Conservation (phyloP, 2,113 vertebrate species). For the Neogobius melanostomus region DNA sequence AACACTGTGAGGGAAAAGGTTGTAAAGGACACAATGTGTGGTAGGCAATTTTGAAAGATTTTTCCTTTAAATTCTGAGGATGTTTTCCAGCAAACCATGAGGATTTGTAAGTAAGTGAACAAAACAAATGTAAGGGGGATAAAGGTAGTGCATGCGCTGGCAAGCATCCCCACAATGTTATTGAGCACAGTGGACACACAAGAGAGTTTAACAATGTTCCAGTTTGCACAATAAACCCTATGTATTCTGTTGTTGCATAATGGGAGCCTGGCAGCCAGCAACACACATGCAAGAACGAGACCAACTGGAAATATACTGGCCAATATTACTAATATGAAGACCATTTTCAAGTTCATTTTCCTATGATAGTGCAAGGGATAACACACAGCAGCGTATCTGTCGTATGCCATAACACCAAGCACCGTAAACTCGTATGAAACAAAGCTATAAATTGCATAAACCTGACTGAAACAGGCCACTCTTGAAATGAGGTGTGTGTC, state of each 20-base stretch:
- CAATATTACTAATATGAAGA: background rate
- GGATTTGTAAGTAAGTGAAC: conserved; percentile 37
- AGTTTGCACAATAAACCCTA: conserved; percentile 26
- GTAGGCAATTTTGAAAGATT: conserved; percentile 40
- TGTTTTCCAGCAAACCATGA: conserved; percentile 25
- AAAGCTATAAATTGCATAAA: conserved; percentile 45
- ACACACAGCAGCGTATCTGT: conserved; percentile 54
- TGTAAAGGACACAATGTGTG: conserved; percentile 44
- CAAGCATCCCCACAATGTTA: conserved; percentile 27
- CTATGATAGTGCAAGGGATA: conserved; percentile 52
- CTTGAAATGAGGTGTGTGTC: conserved; percentile 45
- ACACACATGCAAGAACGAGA: background rate
- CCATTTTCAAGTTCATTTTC: conserved; percentile 31
- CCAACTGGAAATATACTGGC: conserved; percentile 21
- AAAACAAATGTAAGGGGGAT: conserved; percentile 32
- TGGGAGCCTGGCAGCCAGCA: conserved; percentile 14
- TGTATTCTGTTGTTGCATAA: conserved; percentile 45
- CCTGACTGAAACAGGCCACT: conserved; percentile 47
- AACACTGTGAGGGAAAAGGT: conserved; percentile 24
- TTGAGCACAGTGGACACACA: conserved; percentile 28
- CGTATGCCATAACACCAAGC: conserved; percentile 52
- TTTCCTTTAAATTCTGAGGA: conserved; percentile 38
- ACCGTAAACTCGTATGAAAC: conserved; percentile 28
- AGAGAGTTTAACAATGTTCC: conserved; percentile 46
- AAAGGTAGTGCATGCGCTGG: conserved; percentile 12